Evolutionary conservation across 1,140 invertebrate genomes (phyloP).

Genomic region (Neotoxoptera formosana): DNA sequence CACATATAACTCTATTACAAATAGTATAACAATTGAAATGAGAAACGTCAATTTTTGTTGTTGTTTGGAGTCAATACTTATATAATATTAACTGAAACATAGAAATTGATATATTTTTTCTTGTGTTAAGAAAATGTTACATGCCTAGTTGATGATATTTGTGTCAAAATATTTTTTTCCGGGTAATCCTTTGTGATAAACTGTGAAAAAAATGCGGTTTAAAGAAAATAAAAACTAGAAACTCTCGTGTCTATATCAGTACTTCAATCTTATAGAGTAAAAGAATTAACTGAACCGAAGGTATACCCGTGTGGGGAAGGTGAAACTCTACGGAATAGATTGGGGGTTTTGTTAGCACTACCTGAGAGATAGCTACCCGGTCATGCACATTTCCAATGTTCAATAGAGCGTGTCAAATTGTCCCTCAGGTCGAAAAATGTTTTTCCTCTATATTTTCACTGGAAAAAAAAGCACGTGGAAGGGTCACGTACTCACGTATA

Average conservation of each 20-base stretch:
- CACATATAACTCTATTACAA: neutral
- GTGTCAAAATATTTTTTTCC: neutral
- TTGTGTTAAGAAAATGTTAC: neutral
- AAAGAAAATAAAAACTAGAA: neutral
- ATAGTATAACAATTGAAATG: neutral
- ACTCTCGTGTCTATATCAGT: neutral
- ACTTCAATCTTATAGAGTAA: constrained; percentile 6
- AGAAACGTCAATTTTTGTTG: neutral
- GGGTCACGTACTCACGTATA: neutral
- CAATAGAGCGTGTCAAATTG: constrained; percentile 41
- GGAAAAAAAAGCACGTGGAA: neutral
- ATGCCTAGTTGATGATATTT: neutral
- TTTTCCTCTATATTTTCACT: neutral
- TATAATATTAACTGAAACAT: neutral
- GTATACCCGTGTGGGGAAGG: neutral
- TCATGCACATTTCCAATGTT: constrained; percentile 42
- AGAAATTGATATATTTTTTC: neutral
- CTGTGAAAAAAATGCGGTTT: neutral
- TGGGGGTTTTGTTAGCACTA: neutral
- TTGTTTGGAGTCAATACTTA: neutral
- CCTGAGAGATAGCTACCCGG: constrained; percentile 29
- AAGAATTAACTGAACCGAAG: constrained; percentile 27
- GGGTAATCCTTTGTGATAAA: neutral
- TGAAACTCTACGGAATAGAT: neutral
- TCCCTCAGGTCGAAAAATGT: constrained; percentile 25